Evolutionary conservation across 2,888 invertebrate genomes (phyloP), one percentile per base, ranked within the genome.

Genomic region (Blera fallax): DNA sequence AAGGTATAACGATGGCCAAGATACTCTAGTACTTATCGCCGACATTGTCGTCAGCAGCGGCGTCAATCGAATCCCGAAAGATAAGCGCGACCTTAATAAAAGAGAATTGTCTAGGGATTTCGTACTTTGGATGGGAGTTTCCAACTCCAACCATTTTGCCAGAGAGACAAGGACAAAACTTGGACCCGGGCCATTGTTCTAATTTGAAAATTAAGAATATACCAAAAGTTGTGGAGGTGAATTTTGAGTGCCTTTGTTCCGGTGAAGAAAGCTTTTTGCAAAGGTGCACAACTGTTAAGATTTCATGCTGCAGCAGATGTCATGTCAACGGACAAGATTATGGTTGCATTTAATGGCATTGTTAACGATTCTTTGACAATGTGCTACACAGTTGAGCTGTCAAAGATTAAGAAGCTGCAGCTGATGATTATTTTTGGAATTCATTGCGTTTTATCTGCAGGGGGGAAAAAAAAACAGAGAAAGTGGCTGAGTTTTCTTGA

Each of bases 1-100:
- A 18, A 48, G 32, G 34, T 50, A 24, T 32, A 43, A 32, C 48
- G 32, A 58, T 79, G 64, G 64, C 29, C 37, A 45, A 50, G 60
- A 32, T 69, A 45, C 34, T 27, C 7, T n/a, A 3, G 29, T 6
- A 67, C 54, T 62, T 60, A 69, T 60, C 60, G 14, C 40, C 6
- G 16, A 11, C 29, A 70, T 60, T 72, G 48, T 64, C 18, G 21
- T 45, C 43, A 29, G 29, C 14, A 24, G 18, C 16, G 11, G 24
- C 40, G 76, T 56, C 67, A 67, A 77, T 77, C 56, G 67, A 69
- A 52, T 10, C 16, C 24, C 18, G 21, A 32, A 45, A 78, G 78
- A 78, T 78, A 78, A 78, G 70, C 70, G 62, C 64, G 54, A 78
- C 70, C 62, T 62, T 52, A 70, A 78, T 58, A 64, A 64, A 70